Base-by-base conservation (phyloP, 2,888 invertebrate species). In the Loripinus fragilis region DNA sequence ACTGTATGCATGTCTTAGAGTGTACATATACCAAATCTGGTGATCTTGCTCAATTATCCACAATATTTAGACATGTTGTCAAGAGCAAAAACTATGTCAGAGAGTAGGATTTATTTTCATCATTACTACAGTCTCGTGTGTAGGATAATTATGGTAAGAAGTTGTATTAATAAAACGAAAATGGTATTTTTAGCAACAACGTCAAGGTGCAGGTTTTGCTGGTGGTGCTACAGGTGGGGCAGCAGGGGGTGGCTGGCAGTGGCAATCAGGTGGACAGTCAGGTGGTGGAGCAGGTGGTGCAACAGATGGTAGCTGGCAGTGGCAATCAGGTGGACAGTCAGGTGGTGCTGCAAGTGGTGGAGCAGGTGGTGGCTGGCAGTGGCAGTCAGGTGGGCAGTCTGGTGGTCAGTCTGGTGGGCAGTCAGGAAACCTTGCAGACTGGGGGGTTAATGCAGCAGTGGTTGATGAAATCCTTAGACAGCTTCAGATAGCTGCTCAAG, bases 391-490 rank as follows among this genome's bases (percentile, higher is more conserved):
- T n/a, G 65, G 65, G 17, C n/a, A 38, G 38, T 8, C 38, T 23
- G 35, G 52, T 15, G n/a, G 48, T 12, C 33, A 23, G n/a, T n/a
- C n/a, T n/a, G 30, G 30, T 15, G 65, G 41, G 3, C 41, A 65
- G 38, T 23, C 35, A n/a, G 65, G 41, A 1, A 25, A 45, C 10
- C 5, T 66, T 2, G 7, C 41, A 8, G 41, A 66, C 66, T 25
- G 23, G 2, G 33, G 25, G 5, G 55, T 55, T 23, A 42, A 20
- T n/a, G 55, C 55, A 2, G 55, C 41, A 15, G 15, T 41, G 25
- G 28, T 70, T 25, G 25, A n/a, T 28, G 38, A 55, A 35, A 38
- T 74, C 68, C 77, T 41, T 42, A 69, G 15, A 35, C 73, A 15
- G 64, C 66, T 55, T 50, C 38, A 20, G 23, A 38, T 33, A 25